These are phyloP conservation scores for Drosophila neocordata DNA, from an alignment of 1,140 invertebrate species.

Conservation along the genomic window DNA sequence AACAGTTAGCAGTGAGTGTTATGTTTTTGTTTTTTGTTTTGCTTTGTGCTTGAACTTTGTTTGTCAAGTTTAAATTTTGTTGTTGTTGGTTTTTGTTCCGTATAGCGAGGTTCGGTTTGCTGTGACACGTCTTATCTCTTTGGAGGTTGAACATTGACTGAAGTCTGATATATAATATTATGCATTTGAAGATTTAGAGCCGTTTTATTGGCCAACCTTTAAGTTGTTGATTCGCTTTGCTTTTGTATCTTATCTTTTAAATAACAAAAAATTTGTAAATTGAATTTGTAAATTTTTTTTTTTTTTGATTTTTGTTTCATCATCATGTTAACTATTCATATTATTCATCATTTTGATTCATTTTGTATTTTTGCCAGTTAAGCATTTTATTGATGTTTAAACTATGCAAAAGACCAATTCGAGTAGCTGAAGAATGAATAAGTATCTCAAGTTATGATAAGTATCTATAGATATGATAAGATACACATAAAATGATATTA, in stretches of 20 bases:
- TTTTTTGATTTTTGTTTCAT: background rate
- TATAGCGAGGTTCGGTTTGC: too few species aligned
- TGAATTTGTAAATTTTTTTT: slow-evolving; percentile 40
- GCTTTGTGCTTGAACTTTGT: too few species aligned
- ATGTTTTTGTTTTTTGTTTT: too few species aligned
- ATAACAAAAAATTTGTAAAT: slow-evolving; percentile 11
- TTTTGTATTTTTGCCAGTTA: background rate
- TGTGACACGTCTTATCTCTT: too few species aligned
- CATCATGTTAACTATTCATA: background rate
- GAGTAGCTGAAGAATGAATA: slow-evolving; percentile 3
- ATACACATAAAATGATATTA: too few species aligned
- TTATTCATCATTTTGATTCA: slow-evolving; percentile 17
- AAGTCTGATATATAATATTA: background rate
- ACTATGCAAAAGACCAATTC: background rate
- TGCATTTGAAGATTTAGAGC: slow-evolving; percentile 28
- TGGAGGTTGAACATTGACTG: too few species aligned
- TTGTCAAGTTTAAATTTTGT: too few species aligned
- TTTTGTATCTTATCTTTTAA: background rate
- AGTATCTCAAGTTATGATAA: background rate
- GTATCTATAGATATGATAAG: background rate
- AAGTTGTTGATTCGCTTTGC: slow-evolving; percentile 12
- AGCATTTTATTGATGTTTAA: background rate
- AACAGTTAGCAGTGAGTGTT: too few species aligned
- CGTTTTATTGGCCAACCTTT: slow-evolving; percentile 44
- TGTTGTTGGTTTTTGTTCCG: too few species aligned